Conservation (phyloP, 2,797 vertebrate genomes). For the Lophura swinhoii region DNA sequence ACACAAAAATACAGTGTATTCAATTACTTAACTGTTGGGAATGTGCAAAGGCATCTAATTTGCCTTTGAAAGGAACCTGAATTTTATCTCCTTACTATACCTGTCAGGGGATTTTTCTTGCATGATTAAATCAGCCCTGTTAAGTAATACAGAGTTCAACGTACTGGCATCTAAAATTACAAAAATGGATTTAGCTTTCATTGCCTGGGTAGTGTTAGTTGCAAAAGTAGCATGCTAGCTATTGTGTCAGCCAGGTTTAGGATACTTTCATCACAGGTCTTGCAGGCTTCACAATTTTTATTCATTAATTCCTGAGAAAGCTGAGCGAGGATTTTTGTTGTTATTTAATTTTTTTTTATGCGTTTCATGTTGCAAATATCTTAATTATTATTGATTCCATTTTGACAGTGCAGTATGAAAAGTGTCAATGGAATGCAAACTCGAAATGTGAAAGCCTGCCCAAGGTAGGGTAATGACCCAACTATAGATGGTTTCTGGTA, state of each 20-base stretch:
- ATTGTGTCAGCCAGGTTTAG: background rate
- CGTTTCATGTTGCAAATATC: constrained; percentile 31
- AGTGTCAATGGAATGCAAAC: background rate
- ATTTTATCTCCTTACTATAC: background rate
- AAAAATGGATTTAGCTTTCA: background rate
- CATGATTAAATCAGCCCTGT: background rate
- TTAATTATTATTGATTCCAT: constrained; percentile 53
- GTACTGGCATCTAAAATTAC: background rate
- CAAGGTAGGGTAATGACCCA: background rate
- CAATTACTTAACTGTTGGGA: background rate
- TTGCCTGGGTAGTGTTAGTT: background rate
- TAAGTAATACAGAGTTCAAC: background rate
- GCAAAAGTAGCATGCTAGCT: background rate
- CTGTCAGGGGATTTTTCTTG: constrained; percentile 4
- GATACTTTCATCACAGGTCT: background rate
- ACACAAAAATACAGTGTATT: background rate
- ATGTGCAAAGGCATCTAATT: background rate
- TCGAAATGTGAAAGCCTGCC: constrained; percentile 63
- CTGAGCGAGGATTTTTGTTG: background rate
- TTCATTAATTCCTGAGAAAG: constrained; percentile 16
- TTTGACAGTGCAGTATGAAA: background rate
- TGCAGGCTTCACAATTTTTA: background rate
- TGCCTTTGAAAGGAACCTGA: constrained; percentile 7
- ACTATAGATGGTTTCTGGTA: background rate
- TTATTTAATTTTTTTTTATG: background rate